Conservation (phyloP, 2,113 vertebrate species). For the Heterotis niloticus region DNA sequence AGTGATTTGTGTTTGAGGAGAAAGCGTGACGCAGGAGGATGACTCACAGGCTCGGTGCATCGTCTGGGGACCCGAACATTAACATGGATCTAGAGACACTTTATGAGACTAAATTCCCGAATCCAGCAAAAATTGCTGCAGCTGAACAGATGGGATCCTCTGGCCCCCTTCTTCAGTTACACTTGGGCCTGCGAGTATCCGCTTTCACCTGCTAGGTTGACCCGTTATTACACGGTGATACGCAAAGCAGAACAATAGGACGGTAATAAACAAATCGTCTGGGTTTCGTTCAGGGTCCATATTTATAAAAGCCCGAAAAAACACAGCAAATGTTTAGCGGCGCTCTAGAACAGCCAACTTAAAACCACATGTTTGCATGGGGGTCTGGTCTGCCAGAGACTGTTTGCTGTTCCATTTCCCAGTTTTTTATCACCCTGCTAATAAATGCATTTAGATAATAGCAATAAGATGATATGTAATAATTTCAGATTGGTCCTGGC, state of each 20-base stretch:
- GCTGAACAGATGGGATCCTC: neutral
- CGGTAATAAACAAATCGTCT: neutral
- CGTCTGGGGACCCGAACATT: neutral
- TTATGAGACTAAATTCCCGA: neutral
- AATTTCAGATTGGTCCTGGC: constrained; percentile 9
- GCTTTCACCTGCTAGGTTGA: neutral
- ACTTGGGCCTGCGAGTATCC: neutral
- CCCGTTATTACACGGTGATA: neutral
- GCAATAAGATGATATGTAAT: constrained; percentile 17
- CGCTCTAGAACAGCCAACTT: too few species aligned
- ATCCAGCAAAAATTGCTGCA: neutral
- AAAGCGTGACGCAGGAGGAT: neutral
- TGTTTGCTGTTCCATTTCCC: neutral
- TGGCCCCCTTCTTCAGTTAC: neutral
- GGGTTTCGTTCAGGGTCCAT: neutral
- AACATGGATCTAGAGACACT: neutral
- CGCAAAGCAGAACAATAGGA: neutral
- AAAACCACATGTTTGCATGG: neutral
- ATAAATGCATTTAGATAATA: constrained; percentile 21
- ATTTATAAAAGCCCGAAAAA: neutral
- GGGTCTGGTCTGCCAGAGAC: too few species aligned
- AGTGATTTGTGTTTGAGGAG: neutral
- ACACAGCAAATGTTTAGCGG: neutral
- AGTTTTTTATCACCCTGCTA: constrained; percentile 13
- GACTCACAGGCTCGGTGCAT: neutral